These are phyloP conservation scores for Drosophila subobscura DNA, from an alignment of 1,140 invertebrate species.

Conservation along the genomic window DNA sequence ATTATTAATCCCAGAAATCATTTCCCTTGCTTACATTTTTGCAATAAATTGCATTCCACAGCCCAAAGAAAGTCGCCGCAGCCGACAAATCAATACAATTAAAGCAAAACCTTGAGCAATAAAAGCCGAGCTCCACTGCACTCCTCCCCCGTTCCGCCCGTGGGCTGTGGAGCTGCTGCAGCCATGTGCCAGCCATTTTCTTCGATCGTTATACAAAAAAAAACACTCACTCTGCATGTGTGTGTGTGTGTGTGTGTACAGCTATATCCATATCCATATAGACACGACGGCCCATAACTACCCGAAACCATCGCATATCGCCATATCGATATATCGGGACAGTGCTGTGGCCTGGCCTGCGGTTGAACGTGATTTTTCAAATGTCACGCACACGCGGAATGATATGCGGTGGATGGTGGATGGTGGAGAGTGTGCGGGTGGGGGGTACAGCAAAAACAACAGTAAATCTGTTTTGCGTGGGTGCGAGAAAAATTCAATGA, in stretches of 20 bases:
- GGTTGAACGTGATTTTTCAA: slow-evolving; percentile 65
- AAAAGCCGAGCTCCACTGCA: too few relatives aligned
- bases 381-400: slow-evolving; percentile 54
- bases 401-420: too few relatives aligned
- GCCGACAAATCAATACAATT: slow-evolving; percentile 9
- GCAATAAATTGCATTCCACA: too few relatives aligned
- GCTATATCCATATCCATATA: slow-evolving; percentile 26
- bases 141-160: neutral
- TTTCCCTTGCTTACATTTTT: too few relatives aligned
- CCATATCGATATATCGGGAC: slow-evolving; percentile 22
- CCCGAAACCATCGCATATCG: slow-evolving; percentile 10
- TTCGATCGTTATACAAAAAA: slow-evolving; percentile 38
- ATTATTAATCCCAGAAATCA: too few relatives aligned
- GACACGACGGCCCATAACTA: slow-evolving; percentile 10
- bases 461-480: too few relatives aligned
- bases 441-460: neutral
- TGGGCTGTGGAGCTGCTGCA: neutral
- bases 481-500: too few relatives aligned
- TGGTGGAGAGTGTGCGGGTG: neutral
- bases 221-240: slow-evolving; percentile 4
- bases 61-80: too few relatives aligned
- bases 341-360: slow-evolving; percentile 24
- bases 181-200: slow-evolving; percentile 24
- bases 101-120: slow-evolving; percentile 14
- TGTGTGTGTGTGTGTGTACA: slow-evolving; percentile 1